phyloP scores from a whole-genome alignment of 1,140 invertebrate species.

The Drosophila erecta region DNA sequence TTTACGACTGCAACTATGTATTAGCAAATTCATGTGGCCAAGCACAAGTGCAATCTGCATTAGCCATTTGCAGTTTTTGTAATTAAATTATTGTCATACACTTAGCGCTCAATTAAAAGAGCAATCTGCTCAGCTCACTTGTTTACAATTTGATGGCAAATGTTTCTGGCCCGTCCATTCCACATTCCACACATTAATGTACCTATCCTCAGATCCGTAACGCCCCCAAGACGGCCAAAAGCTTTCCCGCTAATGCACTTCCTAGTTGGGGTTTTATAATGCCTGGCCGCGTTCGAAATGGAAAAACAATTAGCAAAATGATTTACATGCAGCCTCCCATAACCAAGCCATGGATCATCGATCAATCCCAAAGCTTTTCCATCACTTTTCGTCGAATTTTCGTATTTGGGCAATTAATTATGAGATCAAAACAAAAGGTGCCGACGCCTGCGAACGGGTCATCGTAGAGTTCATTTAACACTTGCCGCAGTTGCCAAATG shows the following conservation, averaged over 20 bases:
- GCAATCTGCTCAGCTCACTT: constrained; percentile 37
- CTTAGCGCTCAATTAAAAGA: constrained; percentile 68
- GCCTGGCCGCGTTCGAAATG: constrained; percentile 29
- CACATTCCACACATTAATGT: constrained; percentile 14
- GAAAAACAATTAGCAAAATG: constrained; percentile 80
- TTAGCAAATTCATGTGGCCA: constrained; percentile 17
- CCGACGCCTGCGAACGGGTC: constrained; percentile 33
- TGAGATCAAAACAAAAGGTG: constrained; percentile 72
- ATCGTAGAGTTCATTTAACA: constrained; percentile 60
- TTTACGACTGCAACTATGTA: constrained; percentile 51
- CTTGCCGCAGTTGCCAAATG: constrained; percentile 46
- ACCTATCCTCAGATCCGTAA: background rate
- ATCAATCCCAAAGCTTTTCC: constrained; percentile 43
- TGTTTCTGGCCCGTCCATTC: constrained; percentile 39
- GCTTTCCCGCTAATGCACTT: constrained; percentile 34
- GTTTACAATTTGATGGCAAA: constrained; percentile 78
- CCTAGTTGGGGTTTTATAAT: constrained; percentile 6
- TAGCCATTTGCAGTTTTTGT: constrained; percentile 51
- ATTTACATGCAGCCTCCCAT: constrained; percentile 78
- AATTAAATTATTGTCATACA: constrained; percentile 76
- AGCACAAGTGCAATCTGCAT: constrained; percentile 6
- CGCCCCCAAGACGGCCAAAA: constrained; percentile 5
- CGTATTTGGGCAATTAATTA: constrained; percentile 78
- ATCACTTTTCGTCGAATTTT: constrained; percentile 23
- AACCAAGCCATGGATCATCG: constrained; percentile 51